These are phyloP conservation scores for Rissa tridactyla DNA, from an alignment of 2,113 vertebrate genomes.

Conservation along the genomic window DNA sequence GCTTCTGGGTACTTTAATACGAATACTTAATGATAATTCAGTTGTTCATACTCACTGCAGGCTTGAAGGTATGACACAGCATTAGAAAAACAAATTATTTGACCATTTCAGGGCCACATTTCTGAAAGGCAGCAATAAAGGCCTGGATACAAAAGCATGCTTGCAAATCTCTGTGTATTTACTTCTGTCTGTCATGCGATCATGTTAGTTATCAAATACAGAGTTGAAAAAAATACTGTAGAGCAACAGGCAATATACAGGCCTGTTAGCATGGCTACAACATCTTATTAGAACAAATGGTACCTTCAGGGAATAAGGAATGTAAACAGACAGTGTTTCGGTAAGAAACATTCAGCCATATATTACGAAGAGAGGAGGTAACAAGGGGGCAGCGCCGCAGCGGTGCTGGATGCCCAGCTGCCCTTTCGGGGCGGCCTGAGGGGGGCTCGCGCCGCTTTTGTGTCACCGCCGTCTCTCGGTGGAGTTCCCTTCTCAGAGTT, in stretches of 20 bases:
- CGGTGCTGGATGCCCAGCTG: accelerated
- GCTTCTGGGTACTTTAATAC: not conserved
- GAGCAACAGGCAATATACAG: not conserved
- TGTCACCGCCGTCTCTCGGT: accelerated
- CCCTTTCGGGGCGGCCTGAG: not conserved
- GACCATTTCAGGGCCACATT: not conserved
- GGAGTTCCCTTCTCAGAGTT: not conserved
- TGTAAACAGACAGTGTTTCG: not conserved
- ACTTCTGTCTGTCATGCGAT: not conserved
- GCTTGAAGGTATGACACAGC: conserved; percentile 46
- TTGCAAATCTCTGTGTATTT: not conserved
- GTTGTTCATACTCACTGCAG: conserved; percentile 13
- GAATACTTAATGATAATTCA: conserved; percentile 31
- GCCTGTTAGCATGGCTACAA: not conserved
- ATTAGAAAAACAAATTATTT: conserved; percentile 48
- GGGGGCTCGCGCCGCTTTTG: accelerated
- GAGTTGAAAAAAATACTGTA: not conserved
- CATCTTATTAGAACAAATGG: not conserved
- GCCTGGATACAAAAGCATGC: not conserved
- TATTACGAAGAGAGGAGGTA: not conserved
- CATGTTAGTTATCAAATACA: not conserved
- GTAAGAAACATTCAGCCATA: not conserved
- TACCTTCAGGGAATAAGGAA: not conserved
- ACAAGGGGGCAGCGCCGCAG: accelerated
- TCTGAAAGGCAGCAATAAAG: not conserved